Conservation (phyloP, 2,797 vertebrate genomes). For the Malacoraja senta region DNA sequence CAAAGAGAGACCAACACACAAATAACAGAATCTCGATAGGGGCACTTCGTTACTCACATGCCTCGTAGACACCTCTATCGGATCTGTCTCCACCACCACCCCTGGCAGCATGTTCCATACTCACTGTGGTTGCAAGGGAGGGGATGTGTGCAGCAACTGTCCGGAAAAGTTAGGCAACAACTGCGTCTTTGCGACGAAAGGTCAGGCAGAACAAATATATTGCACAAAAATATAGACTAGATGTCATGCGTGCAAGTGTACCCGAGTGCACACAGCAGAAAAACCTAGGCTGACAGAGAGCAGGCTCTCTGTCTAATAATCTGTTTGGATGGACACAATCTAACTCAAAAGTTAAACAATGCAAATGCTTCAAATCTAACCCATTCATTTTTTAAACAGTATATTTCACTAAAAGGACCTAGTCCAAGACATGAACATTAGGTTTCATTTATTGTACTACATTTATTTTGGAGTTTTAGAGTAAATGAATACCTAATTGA, state of each 20-base stretch:
- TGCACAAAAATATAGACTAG: neutral
- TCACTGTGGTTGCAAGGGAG: neutral
- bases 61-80: too few relatives aligned
- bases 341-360: neutral
- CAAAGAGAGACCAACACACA: neutral
- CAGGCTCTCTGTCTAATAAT: neutral
- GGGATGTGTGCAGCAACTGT: neutral
- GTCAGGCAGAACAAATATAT: slow-evolving; percentile 32
- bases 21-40: slow-evolving; percentile 7
- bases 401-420: neutral
- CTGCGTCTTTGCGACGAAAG: neutral
- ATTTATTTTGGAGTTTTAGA: neutral
- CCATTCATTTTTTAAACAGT: neutral
- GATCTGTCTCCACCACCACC: too few relatives aligned
- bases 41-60: neutral
- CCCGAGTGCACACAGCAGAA: neutral
- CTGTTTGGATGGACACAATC: neutral
- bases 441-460: neutral
- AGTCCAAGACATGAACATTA: neutral
- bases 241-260: slow-evolving; percentile 25
- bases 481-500: neutral
- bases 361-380: neutral
- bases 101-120: too few relatives aligned
- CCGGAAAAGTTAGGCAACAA: neutral
- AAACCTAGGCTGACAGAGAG: neutral